Evolutionary conservation across 2,888 invertebrate species (phyloP), one percentile per base, ranked within the genome.

Genomic region (Hecatera dysodea): DNA sequence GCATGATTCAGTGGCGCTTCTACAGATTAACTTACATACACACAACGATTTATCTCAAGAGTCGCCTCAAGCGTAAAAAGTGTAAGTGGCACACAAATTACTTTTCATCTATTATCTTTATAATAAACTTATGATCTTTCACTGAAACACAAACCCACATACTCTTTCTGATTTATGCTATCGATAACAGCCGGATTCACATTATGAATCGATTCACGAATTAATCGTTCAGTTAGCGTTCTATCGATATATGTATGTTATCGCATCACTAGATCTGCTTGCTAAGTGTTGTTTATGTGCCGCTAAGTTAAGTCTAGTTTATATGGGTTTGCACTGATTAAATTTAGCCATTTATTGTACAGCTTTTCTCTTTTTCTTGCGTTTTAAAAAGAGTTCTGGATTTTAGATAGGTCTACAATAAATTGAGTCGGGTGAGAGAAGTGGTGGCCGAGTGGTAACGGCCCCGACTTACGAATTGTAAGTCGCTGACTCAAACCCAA

Each of bases 101-200:
- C 76, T 53, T 46, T 42, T 52, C 53, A 55, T 62, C 75, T 44
- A 62, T 65, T 80, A 76, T 53, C 53, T 55, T 55, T 62, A 62
- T 44, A 11, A 67, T 59, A 62, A 50, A 60, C 57, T 56, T 72
- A 68, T 78, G 60, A 65, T 72, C 59, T 63, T 67, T 48, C 57
- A 61, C 50, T 59, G 70, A n/a, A 67, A 72, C 29, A 72, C 70
- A 81, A 76, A 81, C 79, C 81, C 44, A 82, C 79, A 81, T 81
- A 67, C 46, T 36, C 9, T 33, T 19, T 50, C 62, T 42, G 82
- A 81, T 81, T 63, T 66, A 81, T 81, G 63, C 64, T 68, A 67
- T 55, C 48, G 76, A 81, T 81, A 66, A 53, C 33, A 75, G 29
- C 24, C 44, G 19, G 57, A 78, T 66, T 29, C 42, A 46, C 65